phyloP scores from a whole-genome alignment of 2,113 vertebrate species.

The Cnemophilus loriae region DNA sequence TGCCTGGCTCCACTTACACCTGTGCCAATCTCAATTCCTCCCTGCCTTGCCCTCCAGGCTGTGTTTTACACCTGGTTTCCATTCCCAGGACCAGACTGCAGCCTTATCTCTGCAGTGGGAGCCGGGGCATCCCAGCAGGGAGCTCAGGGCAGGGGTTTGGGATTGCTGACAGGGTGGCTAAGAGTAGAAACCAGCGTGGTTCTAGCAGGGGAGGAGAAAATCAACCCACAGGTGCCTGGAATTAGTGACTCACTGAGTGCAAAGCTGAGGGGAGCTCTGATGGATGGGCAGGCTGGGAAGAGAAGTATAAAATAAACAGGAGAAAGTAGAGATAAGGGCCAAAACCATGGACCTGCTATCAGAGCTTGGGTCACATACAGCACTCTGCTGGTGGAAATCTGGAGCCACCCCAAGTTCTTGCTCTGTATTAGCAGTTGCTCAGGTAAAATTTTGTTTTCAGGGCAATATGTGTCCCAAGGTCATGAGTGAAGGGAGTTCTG shows the following conservation, averaged over 20 bases:
- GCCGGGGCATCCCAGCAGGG: not conserved
- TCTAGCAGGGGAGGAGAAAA: not conserved
- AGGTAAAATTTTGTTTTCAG: not conserved
- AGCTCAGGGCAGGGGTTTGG: not conserved
- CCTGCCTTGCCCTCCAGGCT: not conserved
- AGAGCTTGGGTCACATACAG: not conserved
- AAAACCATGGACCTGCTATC: rapidly evolving
- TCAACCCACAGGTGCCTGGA: rapidly evolving
- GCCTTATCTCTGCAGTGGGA: not conserved
- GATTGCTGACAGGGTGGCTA: not conserved
- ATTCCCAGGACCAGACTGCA: not conserved
- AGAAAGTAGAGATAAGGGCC: not conserved
- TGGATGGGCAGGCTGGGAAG: not conserved
- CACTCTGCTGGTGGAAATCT: not conserved
- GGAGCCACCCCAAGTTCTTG: not conserved
- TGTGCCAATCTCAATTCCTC: not conserved
- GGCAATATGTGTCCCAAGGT: too few species aligned
- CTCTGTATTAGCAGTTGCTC: not conserved
- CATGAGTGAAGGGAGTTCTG: not conserved
- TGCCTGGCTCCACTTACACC: not conserved
- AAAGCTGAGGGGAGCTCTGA: not conserved
- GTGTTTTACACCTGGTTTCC: not conserved
- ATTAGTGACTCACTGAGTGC: not conserved
- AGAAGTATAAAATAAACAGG: not conserved
- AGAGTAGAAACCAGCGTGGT: not conserved